Percentiles rank a stretch among this genome's conserved stretches.
Conservation (phyloP, 2,113 vertebrate species). For the Tupaia chinensis region DNA sequence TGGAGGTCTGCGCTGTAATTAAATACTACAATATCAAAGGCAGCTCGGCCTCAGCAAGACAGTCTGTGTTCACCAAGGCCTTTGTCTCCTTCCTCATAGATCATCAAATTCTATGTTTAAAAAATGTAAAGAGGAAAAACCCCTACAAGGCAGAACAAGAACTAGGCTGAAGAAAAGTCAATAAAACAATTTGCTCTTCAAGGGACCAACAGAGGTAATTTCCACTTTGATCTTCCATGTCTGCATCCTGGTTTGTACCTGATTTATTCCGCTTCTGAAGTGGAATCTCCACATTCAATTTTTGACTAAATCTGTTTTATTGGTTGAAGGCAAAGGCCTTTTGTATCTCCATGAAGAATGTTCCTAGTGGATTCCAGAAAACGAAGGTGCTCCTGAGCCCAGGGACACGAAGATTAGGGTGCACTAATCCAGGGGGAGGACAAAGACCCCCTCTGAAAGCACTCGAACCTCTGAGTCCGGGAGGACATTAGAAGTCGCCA, state of each 20-base stretch:
- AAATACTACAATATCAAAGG: conserved; percentile 64
- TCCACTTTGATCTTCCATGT: conserved; percentile 60
- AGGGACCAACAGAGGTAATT: conserved; percentile 48
- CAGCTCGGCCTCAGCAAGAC: conserved; percentile 49
- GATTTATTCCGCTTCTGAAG: conserved; percentile 57
- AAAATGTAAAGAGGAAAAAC: conserved; percentile 61
- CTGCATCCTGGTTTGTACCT: conserved; percentile 31
- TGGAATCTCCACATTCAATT: not conserved
- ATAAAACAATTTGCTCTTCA: conserved; percentile 74
- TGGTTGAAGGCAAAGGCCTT: conserved; percentile 48
- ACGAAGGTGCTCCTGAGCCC: not conserved
- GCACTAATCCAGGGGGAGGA: not conserved
- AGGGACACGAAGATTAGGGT: not conserved
- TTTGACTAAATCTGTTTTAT: conserved; percentile 44
- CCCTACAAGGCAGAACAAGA: conserved; percentile 63
- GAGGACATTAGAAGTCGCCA: not conserved
- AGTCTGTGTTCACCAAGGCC: conserved; percentile 41
- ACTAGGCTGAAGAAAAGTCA: conserved; percentile 63
- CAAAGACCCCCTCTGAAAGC: not conserved
- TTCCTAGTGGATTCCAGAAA: conserved; percentile 18
- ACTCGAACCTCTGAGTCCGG: not conserved
- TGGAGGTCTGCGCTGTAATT: conserved; percentile 55
- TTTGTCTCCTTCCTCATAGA: conserved; percentile 53
- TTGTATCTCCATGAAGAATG: conserved; percentile 50
- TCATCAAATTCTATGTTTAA: conserved; percentile 42